These are phyloP conservation scores for Podiceps cristatus DNA, from an alignment of 2,113 vertebrate genomes.

Conservation along the genomic window DNA sequence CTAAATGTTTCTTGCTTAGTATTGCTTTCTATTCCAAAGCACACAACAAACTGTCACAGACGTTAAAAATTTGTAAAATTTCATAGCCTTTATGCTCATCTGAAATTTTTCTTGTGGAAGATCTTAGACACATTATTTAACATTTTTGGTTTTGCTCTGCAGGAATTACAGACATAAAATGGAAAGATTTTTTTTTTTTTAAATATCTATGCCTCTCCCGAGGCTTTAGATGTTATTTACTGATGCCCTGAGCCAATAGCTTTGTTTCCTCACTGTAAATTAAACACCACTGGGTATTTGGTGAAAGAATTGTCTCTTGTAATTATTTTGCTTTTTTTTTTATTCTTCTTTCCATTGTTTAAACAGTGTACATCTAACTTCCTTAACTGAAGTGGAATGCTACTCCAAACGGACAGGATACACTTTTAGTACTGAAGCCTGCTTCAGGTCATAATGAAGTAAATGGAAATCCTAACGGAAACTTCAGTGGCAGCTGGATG, in stretches of 20 bases:
- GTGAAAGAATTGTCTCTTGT: background rate
- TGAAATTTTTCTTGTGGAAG: slow-evolving; percentile 1
- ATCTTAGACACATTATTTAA: background rate
- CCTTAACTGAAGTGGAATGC: background rate
- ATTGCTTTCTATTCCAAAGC: background rate
- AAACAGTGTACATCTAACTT: background rate
- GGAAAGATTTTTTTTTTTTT: background rate
- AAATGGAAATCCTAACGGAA: background rate
- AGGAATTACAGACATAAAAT: background rate
- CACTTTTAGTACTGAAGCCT: background rate
- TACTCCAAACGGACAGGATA: background rate
- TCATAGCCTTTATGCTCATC: background rate
- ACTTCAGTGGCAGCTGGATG: background rate
- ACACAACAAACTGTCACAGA: background rate
- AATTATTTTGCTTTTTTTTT: background rate
- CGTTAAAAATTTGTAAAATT: background rate
- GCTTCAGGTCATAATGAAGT: background rate
- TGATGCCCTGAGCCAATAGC: background rate
- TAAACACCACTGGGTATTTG: background rate
- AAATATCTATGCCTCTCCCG: background rate
- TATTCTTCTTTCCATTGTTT: background rate
- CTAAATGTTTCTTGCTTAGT: background rate
- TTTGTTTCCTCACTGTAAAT: background rate
- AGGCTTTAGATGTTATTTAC: background rate
- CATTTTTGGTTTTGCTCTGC: background rate